Percentiles rank a stretch among this genome's conserved stretches.
These are phyloP conservation scores for Parotocinclus haroldoi DNA, from an alignment of 2,797 vertebrate genomes.

Conservation along the genomic window DNA sequence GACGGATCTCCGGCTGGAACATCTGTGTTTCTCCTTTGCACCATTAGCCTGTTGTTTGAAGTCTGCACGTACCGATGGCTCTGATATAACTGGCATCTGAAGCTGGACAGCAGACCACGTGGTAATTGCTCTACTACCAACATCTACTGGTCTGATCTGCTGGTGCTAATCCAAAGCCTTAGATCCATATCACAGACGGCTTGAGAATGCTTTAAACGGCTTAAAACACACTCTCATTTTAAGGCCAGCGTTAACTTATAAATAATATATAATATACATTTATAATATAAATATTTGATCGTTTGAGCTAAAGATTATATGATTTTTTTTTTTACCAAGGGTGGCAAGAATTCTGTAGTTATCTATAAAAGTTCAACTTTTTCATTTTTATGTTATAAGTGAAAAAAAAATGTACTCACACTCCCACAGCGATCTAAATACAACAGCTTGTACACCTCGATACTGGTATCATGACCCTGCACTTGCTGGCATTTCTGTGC, in stretches of 20 bases:
- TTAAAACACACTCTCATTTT: not conserved
- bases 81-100: constrained; percentile 40
- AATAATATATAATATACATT: too few species aligned
- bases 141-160: constrained; percentile 13
- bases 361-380: too few species aligned
- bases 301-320: not conserved
- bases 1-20: constrained; percentile 36
- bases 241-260: not conserved
- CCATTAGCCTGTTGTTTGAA: constrained; percentile 42
- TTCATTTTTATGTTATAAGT: too few species aligned
- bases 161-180: not conserved
- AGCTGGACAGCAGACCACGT: constrained; percentile 24
- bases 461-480: too few species aligned
- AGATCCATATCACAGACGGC: not conserved
- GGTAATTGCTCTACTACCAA: constrained; percentile 23
- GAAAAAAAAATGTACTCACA: too few species aligned
- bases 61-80: constrained; percentile 44
- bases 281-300: not conserved
- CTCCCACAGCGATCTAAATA: too few species aligned
- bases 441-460: too few species aligned
- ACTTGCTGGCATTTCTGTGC: too few species aligned
- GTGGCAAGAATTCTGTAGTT: too few species aligned
- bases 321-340: too few species aligned
- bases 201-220: not conserved
- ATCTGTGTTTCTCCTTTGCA: constrained; percentile 31